Percentiles rank a stretch among this genome's conserved stretches.
Conservation (phyloP, 2,797 vertebrate species). For the Silurus lanzhouensis region DNA sequence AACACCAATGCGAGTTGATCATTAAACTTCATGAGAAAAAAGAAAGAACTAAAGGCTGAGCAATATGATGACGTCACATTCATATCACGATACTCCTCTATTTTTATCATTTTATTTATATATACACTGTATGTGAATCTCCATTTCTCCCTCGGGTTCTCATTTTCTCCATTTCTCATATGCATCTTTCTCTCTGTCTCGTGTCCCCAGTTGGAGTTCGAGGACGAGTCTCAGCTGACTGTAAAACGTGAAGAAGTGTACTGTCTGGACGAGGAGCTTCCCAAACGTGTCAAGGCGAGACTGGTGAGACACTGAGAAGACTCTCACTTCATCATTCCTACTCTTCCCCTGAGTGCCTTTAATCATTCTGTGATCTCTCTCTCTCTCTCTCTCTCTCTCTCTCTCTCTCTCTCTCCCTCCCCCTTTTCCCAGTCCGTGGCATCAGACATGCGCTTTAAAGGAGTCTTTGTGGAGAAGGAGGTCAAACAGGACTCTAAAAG, state of each 20-base stretch:
- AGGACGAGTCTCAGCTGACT: constrained; percentile 90
- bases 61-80: background rate
- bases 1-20: too few species aligned
- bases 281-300: constrained; percentile 92
- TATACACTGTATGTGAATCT: too few species aligned
- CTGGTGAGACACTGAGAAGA: constrained; percentile 75
- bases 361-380: background rate
- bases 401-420: background rate
- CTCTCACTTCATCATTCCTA: background rate
- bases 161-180: background rate
- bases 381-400: background rate
- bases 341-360: background rate
- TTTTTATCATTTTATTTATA: too few species aligned
- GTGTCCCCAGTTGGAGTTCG: constrained; percentile 87
- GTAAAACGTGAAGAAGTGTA: constrained; percentile 95
- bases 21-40: too few species aligned
- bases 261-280: constrained; percentile 91
- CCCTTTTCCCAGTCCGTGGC: constrained; percentile 83
- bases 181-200: too few species aligned
- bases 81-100: too few species aligned
- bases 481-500: constrained; percentile 92
- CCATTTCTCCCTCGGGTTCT: background rate
- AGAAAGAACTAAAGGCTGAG: too few species aligned
- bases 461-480: constrained; percentile 89
- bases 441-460: constrained; percentile 95